Base-by-base conservation (phyloP, 2,888 invertebrate genomes). In the Crossocerus cetratus region DNA sequence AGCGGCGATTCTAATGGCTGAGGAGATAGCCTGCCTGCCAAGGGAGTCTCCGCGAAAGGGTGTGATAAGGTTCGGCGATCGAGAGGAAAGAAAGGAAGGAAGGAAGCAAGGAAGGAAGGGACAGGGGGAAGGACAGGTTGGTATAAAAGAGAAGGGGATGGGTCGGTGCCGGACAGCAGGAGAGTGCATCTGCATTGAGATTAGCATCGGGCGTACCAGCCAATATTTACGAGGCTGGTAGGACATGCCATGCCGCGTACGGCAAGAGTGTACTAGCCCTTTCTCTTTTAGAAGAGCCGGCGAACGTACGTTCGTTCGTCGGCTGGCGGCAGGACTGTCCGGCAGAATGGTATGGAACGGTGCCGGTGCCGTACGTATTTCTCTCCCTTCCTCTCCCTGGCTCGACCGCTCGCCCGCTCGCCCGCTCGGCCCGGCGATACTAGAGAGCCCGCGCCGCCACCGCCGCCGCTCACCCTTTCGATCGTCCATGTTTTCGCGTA, bases 111-210 rank as follows among this genome's bases (percentile, higher is more conserved):
- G 56, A 43, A 18, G 54, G 81, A 82, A 84, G 86, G 87, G 88
- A 88, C 87, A 88, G 86, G 87, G 85, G 83, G 86, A 87, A 88
- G 87, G 49, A 49, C 14, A 8, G 32, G 8, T 32, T 32, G 8
- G 32, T 32, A 32, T 32, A 32, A 32, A 32, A 11, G 11, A 11
- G 32, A 32, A 8, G 32, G 3, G 23, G 32, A 85, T 81, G 82
- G 82, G 84, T 81, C 78, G 83, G 65, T 65, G 64, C 70, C 66
- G 76, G 81, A 83, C 80, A 82, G 81, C 68, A 74, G 80, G 82
- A 85, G 84, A 76, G 83, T 85, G 83, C 84, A 86, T 86, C 86
- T 86, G 85, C 86, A 85, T 86, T 84, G 80, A 84, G 87, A 87
- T 87, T 87, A 87, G 84, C 84, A 87, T 88, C 87, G 85, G 82